A percentile compares a stretch with the other conserved stretches of the same genome.
Evolutionary conservation across 2,797 vertebrate genomes (phyloP).

Genomic region (Anisognathus igniventris): DNA sequence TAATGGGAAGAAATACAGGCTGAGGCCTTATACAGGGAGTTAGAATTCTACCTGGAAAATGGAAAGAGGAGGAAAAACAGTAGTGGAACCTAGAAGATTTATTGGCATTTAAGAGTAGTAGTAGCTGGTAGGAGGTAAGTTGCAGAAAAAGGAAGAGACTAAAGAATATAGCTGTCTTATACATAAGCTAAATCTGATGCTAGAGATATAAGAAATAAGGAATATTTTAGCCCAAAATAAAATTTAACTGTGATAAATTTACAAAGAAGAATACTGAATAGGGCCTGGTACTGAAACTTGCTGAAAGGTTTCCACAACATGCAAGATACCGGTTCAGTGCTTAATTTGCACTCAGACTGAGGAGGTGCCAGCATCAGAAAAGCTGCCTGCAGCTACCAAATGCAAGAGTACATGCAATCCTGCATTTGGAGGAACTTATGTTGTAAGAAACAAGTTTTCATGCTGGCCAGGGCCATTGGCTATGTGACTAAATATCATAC

Average conservation of each 20-base stretch:
- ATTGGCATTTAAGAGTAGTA: not conserved
- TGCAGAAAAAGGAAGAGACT: not conserved
- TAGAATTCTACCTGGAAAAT: not conserved
- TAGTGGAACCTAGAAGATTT: not conserved
- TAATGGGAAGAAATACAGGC: not conserved
- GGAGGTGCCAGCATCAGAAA: not conserved
- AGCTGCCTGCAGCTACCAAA: not conserved
- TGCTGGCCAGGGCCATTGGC: not conserved
- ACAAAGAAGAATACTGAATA: not conserved
- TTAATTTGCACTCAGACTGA: not conserved
- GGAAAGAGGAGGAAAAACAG: not conserved
- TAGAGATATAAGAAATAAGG: not conserved
- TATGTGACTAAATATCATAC: not conserved
- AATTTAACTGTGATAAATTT: not conserved
- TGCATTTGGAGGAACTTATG: not conserved
- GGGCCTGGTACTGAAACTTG: not conserved
- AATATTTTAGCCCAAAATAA: not conserved
- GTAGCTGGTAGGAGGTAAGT: not conserved
- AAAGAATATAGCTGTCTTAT: not conserved
- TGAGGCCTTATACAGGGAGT: not conserved
- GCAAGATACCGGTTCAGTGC: not conserved
- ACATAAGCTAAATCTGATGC: not conserved
- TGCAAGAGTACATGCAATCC: not conserved
- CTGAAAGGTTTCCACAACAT: not conserved
- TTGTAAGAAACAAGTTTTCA: not conserved